These are phyloP conservation scores for Myotis myotis DNA, from an alignment of 2,797 vertebrate genomes.

Conservation along the genomic window DNA sequence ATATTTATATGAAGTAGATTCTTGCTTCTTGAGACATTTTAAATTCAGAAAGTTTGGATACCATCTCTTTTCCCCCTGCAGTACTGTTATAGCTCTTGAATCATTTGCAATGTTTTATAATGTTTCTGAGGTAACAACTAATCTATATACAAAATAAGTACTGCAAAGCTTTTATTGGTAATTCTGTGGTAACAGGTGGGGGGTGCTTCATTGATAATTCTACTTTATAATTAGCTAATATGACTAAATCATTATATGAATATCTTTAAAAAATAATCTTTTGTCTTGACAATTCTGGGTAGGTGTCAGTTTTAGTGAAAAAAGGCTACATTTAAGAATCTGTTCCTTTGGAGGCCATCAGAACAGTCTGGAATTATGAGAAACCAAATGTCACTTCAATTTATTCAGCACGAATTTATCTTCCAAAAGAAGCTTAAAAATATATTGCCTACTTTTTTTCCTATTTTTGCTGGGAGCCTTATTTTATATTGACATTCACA, in stretches of 20 bases:
- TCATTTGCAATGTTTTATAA: slow-evolving; percentile 58
- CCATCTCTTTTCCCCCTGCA: not conserved
- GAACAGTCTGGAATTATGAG: slow-evolving; percentile 69
- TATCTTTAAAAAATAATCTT: slow-evolving; percentile 62
- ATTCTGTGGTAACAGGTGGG: not conserved
- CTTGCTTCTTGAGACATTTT: slow-evolving; percentile 46
- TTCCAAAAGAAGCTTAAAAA: slow-evolving; percentile 67
- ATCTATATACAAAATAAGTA: slow-evolving; percentile 12
- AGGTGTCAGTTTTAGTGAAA: slow-evolving; percentile 59
- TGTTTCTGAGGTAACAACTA: slow-evolving; percentile 23
- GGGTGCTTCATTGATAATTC: slow-evolving; percentile 50
- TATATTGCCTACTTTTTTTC: slow-evolving; percentile 53
- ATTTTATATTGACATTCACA: slow-evolving; percentile 66
- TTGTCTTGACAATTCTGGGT: slow-evolving; percentile 47
- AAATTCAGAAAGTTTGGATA: slow-evolving; percentile 60
- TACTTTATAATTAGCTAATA: slow-evolving; percentile 29
- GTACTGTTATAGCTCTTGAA: not conserved
- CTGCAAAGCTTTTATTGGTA: slow-evolving; percentile 37
- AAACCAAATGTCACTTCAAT: slow-evolving; percentile 78
- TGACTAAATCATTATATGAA: slow-evolving; percentile 38
- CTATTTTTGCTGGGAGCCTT: slow-evolving; percentile 59
- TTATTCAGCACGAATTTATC: slow-evolving; percentile 75
- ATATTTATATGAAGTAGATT: slow-evolving; percentile 33
- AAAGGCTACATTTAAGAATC: slow-evolving; percentile 63
- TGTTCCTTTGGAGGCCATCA: slow-evolving; percentile 68